Conservation (phyloP, 2,113 vertebrate genomes). For the Sphyrna mokarran region DNA sequence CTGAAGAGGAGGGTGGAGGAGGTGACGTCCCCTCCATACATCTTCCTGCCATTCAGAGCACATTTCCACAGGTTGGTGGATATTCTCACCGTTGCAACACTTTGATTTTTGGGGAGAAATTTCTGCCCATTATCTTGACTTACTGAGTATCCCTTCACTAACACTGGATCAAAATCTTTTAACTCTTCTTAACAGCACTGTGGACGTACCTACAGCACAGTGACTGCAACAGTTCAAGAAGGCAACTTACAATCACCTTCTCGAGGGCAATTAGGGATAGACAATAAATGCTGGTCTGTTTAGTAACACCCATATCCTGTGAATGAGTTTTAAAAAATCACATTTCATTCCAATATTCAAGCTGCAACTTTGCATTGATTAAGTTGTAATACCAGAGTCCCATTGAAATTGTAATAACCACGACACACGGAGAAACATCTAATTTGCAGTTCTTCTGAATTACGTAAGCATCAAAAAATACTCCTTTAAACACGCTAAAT, state of each 20-base stretch:
- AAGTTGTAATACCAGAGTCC: too few relatives aligned
- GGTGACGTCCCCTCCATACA: too few relatives aligned
- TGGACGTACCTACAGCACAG: neutral
- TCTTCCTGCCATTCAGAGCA: too few relatives aligned
- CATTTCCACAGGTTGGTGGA: too few relatives aligned
- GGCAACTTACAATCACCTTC: neutral
- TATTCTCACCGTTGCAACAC: too few relatives aligned
- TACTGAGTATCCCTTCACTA: neutral
- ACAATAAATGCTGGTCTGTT: neutral
- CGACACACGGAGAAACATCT: too few relatives aligned
- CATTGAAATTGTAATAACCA: too few relatives aligned
- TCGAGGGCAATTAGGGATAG: neutral
- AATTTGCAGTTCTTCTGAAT: too few relatives aligned
- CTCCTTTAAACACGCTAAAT: too few relatives aligned
- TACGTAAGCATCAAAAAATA: too few relatives aligned
- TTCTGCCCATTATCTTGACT: neutral
- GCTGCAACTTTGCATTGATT: neutral
- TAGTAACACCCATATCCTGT: neutral
- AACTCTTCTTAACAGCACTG: neutral
- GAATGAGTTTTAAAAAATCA: neutral
- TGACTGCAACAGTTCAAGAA: neutral
- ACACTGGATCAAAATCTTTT: neutral
- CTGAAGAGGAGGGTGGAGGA: too few relatives aligned
- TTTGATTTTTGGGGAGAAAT: too few relatives aligned
- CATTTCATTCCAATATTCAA: neutral